Evolutionary conservation across 2,797 vertebrate species (phyloP), one percentile per base, ranked within the genome.

Genomic region (Sebastolobus alascanus): DNA sequence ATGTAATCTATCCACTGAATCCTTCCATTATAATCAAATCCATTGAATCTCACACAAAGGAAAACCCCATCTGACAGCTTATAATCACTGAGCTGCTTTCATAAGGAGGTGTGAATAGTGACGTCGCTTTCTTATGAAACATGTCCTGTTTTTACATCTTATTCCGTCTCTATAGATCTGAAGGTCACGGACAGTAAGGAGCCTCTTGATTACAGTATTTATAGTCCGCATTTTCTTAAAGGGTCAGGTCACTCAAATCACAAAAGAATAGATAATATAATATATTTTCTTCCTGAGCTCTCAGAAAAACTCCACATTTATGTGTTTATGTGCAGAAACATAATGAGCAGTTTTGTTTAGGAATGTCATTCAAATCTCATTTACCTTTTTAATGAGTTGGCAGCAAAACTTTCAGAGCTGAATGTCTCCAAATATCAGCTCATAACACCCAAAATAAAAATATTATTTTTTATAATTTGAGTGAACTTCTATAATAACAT

Each of bases 21-120:
- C 74, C 75, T 66, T 82, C 71, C 74, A 90, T 89, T 85, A 85
- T 80, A 86, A 92, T 92, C 86, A 91, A 80, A 88, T 71, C 84
- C 73, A 84, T 84, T 91, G 83, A 93, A 60, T 87, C 68, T 12
- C 46, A 65, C 64, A 92, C 72, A 92, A 84, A 86, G 74, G 77
- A 67, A 64, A 84, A 38, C 8, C 8, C 50, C 66, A 75, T n/a
- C 60, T 33, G 75, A 84, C 67, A 70, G 76, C 75, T 76, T 38
- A 43, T 86, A 88, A 88, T 91, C 72, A 85, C 63, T 10, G 11
- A 68, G 71, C 54, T 50, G 59, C 63, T 76, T 70, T 81, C 58
- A 75, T 43, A 43, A 58, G 33, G 60, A 79, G 72, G 60, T 64
- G 54, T 29, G 56, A 84, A 84, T 22, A 55, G 68, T 78, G 68